Percentiles rank a stretch among this genome's conserved stretches.
phyloP scores from a whole-genome alignment of 2,888 invertebrate species.

The Gari tellinella region DNA sequence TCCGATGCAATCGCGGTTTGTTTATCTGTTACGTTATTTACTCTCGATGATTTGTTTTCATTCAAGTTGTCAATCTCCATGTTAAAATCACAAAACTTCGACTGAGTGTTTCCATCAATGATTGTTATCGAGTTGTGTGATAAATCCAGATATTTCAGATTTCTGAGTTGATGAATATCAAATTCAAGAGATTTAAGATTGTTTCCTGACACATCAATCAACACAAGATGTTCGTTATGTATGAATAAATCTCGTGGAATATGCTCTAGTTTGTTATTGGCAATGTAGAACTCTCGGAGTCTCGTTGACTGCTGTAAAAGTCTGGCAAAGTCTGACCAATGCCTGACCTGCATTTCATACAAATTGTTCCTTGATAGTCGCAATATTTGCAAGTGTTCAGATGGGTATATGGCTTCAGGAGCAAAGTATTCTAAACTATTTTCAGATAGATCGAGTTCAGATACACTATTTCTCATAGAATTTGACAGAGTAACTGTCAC shows the following conservation, averaged over 20 bases:
- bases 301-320: not conserved
- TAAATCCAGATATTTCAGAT: constrained; percentile 13
- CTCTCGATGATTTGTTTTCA: no score
- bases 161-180: constrained; percentile 10
- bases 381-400: constrained; percentile 5
- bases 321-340: constrained; percentile 2
- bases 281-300: constrained; percentile 1
- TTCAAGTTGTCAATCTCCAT: no score
- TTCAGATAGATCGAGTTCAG: constrained; percentile 14
- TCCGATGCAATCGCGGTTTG: no score
- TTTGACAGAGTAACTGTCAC: not conserved
- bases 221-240: constrained; percentile 2
- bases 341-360: not conserved
- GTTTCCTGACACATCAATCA: constrained; percentile 13
- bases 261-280: constrained; percentile 7
- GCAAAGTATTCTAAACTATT: constrained; percentile 18
- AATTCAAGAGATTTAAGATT: constrained; percentile 1
- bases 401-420: constrained; percentile 1
- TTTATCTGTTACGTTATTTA: no score
- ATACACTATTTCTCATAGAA: not conserved
- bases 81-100: not conserved
- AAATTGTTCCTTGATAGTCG: constrained; percentile 13
- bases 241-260: constrained; percentile 9
- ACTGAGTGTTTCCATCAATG: not conserved
- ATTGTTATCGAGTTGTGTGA: constrained; percentile 4